These are phyloP conservation scores for Epinephelus lanceolatus DNA, from an alignment of 2,113 vertebrate genomes.

Conservation along the genomic window DNA sequence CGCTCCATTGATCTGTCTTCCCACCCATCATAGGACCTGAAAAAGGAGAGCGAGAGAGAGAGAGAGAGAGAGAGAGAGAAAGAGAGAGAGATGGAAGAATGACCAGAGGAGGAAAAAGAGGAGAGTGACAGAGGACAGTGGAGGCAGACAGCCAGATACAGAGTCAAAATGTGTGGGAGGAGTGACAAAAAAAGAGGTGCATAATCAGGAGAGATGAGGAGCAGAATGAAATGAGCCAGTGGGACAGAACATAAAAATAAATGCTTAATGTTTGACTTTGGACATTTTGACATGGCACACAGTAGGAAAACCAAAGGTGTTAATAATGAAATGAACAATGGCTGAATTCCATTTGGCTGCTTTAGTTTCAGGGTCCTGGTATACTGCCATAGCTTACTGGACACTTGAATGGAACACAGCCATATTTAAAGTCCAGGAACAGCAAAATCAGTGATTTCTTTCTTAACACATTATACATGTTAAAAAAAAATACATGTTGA, in stretches of 20 bases:
- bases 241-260: slow-evolving; percentile 4
- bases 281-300: neutral
- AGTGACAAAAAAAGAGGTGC: neutral
- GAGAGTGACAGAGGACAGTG: neutral
- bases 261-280: slow-evolving; percentile 3
- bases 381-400: neutral
- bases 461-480: too few species aligned
- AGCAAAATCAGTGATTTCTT: too few species aligned
- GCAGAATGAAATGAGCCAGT: slow-evolving; percentile 1
- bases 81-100: neutral
- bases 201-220: neutral
- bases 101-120: neutral
- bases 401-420: neutral
- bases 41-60: neutral
- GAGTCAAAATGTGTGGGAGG: slow-evolving; percentile 1
- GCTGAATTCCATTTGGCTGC: neutral
- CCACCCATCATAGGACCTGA: slow-evolving; percentile 75
- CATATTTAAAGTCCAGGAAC: too few species aligned
- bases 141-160: neutral
- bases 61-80: neutral
- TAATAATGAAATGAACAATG: neutral
- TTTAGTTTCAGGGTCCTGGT: neutral
- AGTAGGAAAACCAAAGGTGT: neutral
- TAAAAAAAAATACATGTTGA: too few species aligned
- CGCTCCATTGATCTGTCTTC: slow-evolving; percentile 70